These are phyloP conservation scores for Trachelus troglodyta DNA, from an alignment of 2,888 invertebrate genomes.

Conservation along the genomic window DNA sequence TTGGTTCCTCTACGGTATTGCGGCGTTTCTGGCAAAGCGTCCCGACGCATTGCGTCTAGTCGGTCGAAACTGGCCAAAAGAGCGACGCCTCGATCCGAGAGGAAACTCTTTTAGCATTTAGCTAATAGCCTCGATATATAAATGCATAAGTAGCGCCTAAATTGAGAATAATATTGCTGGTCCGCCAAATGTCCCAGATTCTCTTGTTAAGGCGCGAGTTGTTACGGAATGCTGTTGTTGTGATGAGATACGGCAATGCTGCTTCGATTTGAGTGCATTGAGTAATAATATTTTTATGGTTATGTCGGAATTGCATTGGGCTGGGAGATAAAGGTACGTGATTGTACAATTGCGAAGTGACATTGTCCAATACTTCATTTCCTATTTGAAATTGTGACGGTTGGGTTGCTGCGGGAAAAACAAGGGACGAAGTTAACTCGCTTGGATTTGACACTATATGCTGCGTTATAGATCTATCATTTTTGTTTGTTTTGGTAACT, in stretches of 20 bases:
- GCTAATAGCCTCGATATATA: conserved; percentile 21
- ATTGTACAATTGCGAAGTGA: background rate
- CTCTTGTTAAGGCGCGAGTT: conserved; percentile 31
- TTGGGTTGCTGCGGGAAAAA: background rate
- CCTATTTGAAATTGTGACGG: background rate
- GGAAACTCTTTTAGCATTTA: conserved; percentile 28
- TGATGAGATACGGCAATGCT: background rate
- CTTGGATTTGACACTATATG: background rate
- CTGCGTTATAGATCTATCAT: background rate
- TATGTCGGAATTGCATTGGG: background rate
- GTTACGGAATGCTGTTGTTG: conserved; percentile 1
- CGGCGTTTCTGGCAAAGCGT: conserved; percentile 46
- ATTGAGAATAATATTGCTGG: conserved; percentile 23
- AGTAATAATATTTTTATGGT: background rate
- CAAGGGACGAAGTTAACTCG: background rate
- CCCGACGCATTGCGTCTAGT: conserved; percentile 55
- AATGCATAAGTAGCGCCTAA: conserved; percentile 8
- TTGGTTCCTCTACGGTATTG: conserved; percentile 30
- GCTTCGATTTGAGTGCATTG: conserved; percentile 12
- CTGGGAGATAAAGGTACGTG: background rate
- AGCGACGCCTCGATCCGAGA: conserved; percentile 23
- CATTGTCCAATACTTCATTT: background rate
- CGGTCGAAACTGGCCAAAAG: conserved; percentile 15
- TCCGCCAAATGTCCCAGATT: conserved; percentile 34
- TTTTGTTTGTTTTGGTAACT: background rate